A percentile compares a stretch with the other conserved stretches of the same genome.
These are phyloP conservation scores for Neoaliturus tenellus DNA, from an alignment of 2,888 invertebrate species.

Conservation along the genomic window DNA sequence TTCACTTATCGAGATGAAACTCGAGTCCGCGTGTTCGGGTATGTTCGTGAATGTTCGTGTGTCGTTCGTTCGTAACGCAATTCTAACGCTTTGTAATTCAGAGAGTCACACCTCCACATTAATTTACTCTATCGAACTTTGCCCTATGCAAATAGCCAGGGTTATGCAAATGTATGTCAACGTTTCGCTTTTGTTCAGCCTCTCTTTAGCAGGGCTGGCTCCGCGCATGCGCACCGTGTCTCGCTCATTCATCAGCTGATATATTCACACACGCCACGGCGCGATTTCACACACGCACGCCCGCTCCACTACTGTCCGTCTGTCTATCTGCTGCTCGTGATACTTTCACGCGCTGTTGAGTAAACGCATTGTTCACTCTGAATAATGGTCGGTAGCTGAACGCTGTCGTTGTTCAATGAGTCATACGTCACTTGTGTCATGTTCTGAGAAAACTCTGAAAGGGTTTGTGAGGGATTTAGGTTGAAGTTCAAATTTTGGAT, in stretches of 20 bases:
- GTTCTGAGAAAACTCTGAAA: background rate
- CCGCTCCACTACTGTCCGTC: conserved; percentile 13
- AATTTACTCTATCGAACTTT: conserved; percentile 48
- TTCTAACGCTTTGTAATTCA: conserved; percentile 4
- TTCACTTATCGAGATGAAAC: conserved; percentile 26
- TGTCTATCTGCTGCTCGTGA: background rate
- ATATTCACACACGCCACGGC: conserved; percentile 18
- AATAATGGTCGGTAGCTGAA: background rate
- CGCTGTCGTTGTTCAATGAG: background rate
- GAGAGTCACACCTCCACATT: conserved; percentile 39
- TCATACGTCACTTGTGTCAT: background rate
- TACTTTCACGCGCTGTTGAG: conserved; percentile 17
- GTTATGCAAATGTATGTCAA: conserved; percentile 44
- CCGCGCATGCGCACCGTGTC: background rate
- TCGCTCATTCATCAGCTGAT: conserved; percentile 14
- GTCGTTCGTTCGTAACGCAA: background rate
- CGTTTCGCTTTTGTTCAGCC: conserved; percentile 47
- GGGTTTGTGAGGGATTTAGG: too few species aligned
- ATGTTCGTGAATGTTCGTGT: background rate
- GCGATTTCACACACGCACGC: conserved; percentile 33
- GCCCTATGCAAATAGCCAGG: conserved; percentile 45
- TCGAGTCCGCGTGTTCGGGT: background rate
- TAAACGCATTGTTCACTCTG: conserved; percentile 20
- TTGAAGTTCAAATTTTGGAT: too few species aligned
- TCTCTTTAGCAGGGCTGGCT: conserved; percentile 25